phyloP scores from a whole-genome alignment of 2,888 invertebrate genomes.

The Lepidocyrtoides sp. region DNA sequence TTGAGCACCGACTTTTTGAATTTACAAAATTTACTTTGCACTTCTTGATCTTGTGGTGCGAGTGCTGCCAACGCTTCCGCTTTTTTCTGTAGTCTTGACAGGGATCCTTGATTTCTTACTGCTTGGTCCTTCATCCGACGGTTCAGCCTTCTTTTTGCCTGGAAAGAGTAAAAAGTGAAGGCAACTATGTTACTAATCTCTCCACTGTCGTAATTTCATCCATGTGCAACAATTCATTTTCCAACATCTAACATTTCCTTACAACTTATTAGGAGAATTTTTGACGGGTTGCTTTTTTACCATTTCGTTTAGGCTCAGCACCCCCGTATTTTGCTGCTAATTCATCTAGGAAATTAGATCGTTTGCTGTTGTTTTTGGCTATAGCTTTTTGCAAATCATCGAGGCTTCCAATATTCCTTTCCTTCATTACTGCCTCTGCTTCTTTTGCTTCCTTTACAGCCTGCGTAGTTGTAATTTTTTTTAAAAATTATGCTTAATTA shows the following conservation, averaged over 20 bases:
- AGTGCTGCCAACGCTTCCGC: background rate
- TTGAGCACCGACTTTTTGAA: too few species aligned
- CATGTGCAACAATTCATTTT: background rate
- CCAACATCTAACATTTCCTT: slow-evolving; percentile 1
- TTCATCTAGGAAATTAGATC: slow-evolving; percentile 79
- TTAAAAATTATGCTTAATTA: background rate
- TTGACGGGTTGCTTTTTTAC: slow-evolving; percentile 23
- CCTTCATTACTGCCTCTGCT: slow-evolving; percentile 82
- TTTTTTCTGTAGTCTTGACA: background rate
- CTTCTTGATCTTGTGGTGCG: slow-evolving; percentile 55
- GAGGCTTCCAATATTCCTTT: slow-evolving; percentile 73
- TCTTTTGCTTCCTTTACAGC: slow-evolving; percentile 83
- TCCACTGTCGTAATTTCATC: background rate
- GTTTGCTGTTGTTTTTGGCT: slow-evolving; percentile 40
- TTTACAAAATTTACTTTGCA: background rate
- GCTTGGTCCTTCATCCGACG: slow-evolving; percentile 33
- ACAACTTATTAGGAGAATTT: slow-evolving; percentile 11
- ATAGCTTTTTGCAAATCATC: slow-evolving; percentile 80
- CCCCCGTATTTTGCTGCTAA: slow-evolving; percentile 83
- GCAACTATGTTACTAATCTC: background rate
- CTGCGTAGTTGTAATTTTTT: slow-evolving; percentile 39
- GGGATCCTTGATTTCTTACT: slow-evolving; percentile 31
- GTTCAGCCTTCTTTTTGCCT: slow-evolving; percentile 62
- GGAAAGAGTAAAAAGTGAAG: background rate
- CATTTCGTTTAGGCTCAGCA: slow-evolving; percentile 48